Evolutionary conservation across 2,113 vertebrate species (phyloP), one percentile per base, ranked within the genome.

Genomic region (Helogale parvula): DNA sequence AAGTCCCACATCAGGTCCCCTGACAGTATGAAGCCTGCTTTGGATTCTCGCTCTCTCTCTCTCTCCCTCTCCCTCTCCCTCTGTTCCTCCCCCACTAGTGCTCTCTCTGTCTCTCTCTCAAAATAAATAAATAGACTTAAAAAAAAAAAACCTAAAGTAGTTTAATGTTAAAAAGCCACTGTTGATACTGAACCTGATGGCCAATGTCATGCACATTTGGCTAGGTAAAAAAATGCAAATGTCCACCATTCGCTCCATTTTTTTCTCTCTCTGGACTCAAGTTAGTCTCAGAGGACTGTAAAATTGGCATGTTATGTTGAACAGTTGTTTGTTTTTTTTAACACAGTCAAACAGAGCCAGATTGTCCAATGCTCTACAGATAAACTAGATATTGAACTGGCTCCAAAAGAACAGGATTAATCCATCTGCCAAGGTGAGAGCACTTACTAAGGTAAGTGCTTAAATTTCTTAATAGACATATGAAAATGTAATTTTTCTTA

Each of bases 401-500:
- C 12, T 97, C 87, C 79, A 95, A 87, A 90, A 86, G 47, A 89
- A 80, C 38, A 72, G 12, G 29, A 33, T 77, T 93, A 93, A 79
- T 79, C 50, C 54, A 68, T 65, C 31, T 85, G 69, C 4, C 81
- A 83, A 92, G 47, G 25, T 68, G n/a, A 88, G 38, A 54, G 74
- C 19, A 88, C 27, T 88, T 92, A n/a, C 15, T 92, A 38, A 83
- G 47, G 66, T 41, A 60, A 60, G 57, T 60, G 57, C 57, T 60
- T 63, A 88, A n/a, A 82, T 87, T 94, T 95, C 77, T 94, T 93
- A 93, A 63, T 21, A 83, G 16, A 80, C 25, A 66, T n/a, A 60
- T 63, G n/a, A 76, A 96, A 96, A 76, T 16, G 1, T 65, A 92
- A 72, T 71, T 92, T 60, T 95, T 88, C 45, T 95, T 82, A 82